Conservation (phyloP, 2,113 vertebrate genomes). For the Oncorhynchus nerka region DNA sequence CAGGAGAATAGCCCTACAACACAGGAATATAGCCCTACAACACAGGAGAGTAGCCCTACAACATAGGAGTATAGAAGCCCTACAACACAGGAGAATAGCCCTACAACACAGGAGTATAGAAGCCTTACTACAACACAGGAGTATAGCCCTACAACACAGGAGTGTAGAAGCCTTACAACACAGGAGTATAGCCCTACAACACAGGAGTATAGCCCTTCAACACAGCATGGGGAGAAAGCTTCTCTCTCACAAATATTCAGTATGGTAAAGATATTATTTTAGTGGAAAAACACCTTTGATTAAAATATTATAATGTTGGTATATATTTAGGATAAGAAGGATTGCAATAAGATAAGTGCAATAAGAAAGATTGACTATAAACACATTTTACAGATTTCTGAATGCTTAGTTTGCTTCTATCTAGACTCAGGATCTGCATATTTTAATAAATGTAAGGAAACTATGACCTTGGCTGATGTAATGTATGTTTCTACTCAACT, state of each 20-base stretch:
- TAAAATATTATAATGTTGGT: background rate
- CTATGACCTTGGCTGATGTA: slow-evolving; percentile 12
- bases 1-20: too few relatives aligned
- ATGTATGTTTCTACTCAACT: slow-evolving; percentile 15
- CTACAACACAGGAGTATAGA: too few relatives aligned
- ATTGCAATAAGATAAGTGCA: too few relatives aligned
- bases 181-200: background rate
- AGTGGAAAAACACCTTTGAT: background rate
- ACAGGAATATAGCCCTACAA: too few relatives aligned
- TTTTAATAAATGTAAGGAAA: slow-evolving; percentile 55
- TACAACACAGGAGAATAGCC: too few relatives aligned
- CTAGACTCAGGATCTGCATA: slow-evolving; percentile 46
- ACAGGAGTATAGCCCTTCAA: background rate
- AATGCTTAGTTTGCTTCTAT: slow-evolving; percentile 33
- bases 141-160: too few relatives aligned
- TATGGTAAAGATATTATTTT: background rate
- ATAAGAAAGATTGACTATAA: background rate
- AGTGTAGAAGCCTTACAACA: too few relatives aligned
- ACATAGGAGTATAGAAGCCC: too few relatives aligned
- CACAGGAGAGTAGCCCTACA: too few relatives aligned
- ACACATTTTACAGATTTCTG: slow-evolving; percentile 38
- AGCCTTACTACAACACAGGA: too few relatives aligned
- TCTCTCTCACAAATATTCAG: background rate
- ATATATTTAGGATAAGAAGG: background rate
- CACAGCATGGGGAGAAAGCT: background rate